These are phyloP conservation scores for Lasioglossum morio DNA, from an alignment of 2,888 invertebrate genomes.

Conservation along the genomic window DNA sequence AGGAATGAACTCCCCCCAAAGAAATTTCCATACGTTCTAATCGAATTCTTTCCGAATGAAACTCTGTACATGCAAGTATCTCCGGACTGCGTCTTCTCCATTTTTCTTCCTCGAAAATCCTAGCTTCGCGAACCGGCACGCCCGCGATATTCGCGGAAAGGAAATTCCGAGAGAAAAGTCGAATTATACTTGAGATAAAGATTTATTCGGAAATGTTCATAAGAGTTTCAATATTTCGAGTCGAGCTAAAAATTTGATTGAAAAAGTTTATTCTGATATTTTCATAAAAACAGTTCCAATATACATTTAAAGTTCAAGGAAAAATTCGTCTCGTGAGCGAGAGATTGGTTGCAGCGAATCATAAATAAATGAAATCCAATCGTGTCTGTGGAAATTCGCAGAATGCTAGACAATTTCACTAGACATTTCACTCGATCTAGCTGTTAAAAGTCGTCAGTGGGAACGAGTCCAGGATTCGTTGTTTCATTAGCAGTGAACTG, in stretches of 20 bases:
- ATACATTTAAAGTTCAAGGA: background rate
- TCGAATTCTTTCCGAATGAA: background rate
- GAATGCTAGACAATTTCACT: background rate
- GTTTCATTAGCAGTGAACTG: constrained; percentile 32
- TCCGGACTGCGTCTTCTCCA: background rate
- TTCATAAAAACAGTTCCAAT: too few relatives aligned
- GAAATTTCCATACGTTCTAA: background rate
- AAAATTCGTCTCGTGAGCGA: background rate
- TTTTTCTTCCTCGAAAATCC: background rate
- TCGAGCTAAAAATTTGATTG: background rate
- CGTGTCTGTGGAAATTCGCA: background rate
- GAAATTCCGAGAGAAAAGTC: background rate
- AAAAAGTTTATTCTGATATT: too few relatives aligned
- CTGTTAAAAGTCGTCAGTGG: background rate
- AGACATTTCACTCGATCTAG: background rate
- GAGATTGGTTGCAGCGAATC: background rate
- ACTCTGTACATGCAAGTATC: background rate
- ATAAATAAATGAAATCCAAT: background rate
- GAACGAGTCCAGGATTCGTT: background rate
- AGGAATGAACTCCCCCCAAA: background rate
- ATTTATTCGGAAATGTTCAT: background rate
- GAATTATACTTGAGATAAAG: background rate
- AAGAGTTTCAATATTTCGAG: background rate
- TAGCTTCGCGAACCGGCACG: background rate
- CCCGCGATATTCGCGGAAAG: background rate